These are phyloP conservation scores for Caracal caracal DNA, from an alignment of 2,113 vertebrate genomes.

Conservation along the genomic window DNA sequence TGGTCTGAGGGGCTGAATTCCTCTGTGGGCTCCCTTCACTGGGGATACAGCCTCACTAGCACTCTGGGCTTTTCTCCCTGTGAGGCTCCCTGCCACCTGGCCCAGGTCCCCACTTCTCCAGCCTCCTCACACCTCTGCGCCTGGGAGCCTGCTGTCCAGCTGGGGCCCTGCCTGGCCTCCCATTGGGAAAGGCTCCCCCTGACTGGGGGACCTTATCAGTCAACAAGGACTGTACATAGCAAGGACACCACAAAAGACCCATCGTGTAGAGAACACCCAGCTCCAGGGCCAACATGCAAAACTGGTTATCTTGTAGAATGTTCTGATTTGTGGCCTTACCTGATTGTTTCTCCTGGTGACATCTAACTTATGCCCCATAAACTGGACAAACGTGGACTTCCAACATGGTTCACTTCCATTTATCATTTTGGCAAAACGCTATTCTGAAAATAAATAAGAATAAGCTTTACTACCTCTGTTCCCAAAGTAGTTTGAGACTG, in stretches of 20 bases:
- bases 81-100: background rate
- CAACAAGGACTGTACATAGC: no score
- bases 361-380: background rate
- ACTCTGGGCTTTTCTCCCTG: background rate
- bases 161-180: background rate
- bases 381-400: background rate
- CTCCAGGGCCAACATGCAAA: background rate
- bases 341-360: background rate
- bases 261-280: rapidly evolving
- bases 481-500: background rate
- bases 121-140: background rate
- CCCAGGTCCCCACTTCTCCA: background rate
- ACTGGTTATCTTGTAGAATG: background rate
- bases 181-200: background rate
- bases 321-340: background rate
- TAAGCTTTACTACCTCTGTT: background rate
- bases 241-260: background rate
- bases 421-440: background rate
- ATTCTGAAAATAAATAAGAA: background rate
- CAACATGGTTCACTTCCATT: background rate
- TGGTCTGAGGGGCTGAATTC: no score
- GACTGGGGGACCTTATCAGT: background rate
- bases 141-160: background rate
- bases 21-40: background rate
- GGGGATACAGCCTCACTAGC: background rate